Conservation (phyloP, 2,797 vertebrate genomes). For the Acanthis flammea region DNA sequence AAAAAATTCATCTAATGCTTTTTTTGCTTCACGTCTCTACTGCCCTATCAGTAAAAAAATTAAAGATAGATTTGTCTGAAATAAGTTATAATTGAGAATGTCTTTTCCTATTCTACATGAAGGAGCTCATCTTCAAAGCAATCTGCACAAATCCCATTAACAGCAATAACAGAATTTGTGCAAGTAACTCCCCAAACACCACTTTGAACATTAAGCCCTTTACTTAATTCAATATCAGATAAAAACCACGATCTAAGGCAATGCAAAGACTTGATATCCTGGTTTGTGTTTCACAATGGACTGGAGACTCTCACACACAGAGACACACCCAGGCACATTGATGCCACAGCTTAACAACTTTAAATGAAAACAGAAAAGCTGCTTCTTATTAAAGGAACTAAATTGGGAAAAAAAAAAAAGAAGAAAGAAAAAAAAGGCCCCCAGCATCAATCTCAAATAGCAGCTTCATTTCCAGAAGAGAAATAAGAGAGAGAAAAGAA, state of each 20-base stretch:
- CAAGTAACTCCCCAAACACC: constrained; percentile 52
- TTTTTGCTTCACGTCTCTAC: background rate
- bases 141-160: constrained; percentile 64
- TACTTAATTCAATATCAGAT: constrained; percentile 64
- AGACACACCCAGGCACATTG: background rate
- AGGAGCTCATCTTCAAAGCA: constrained; percentile 58
- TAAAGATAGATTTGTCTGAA: constrained; percentile 40
- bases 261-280: constrained; percentile 29
- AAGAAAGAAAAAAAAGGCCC: background rate
- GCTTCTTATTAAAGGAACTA: background rate
- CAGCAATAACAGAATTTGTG: constrained; percentile 56
- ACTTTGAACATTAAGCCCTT: constrained; percentile 65
- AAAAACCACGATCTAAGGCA: constrained; percentile 24
- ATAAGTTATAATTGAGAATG: constrained; percentile 26
- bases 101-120: constrained; percentile 30
- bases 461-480: background rate
- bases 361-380: constrained; percentile 12
- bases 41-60: constrained; percentile 12
- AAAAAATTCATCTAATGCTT: background rate
- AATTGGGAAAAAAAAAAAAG: background rate
- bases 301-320: background rate
- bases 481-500: background rate
- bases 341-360: background rate
- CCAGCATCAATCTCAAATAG: background rate
- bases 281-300: constrained; percentile 26